Conservation (phyloP, 2,888 invertebrate species). For the Drosophila paranaensis region DNA sequence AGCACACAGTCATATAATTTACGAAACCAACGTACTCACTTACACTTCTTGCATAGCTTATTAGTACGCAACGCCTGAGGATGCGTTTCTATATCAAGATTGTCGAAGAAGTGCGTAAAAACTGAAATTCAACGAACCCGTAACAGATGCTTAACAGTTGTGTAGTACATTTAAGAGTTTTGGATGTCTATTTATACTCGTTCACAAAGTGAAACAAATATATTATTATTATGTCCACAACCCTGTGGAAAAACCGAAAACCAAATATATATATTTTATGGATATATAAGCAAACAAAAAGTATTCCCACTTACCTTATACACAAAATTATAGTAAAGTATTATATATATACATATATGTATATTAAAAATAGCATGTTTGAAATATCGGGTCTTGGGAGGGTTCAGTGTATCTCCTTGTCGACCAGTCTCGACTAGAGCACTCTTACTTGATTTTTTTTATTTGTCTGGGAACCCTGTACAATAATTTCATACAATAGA, state of each 20-base stretch:
- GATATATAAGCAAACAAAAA: too few species aligned
- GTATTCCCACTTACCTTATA: too few species aligned
- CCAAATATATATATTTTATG: too few species aligned
- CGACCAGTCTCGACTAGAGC: background rate
- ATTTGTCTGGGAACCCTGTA: constrained; percentile 55
- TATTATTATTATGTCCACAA: background rate
- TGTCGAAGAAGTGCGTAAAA: constrained; percentile 69
- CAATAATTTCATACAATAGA: constrained; percentile 34
- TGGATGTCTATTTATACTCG: constrained; percentile 22
- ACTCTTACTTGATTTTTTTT: background rate
- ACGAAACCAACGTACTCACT: constrained; percentile 1
- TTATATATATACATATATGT: too few species aligned
- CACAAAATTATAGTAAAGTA: too few species aligned
- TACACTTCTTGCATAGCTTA: background rate
- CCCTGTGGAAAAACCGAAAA: too few species aligned
- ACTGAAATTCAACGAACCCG: constrained; percentile 66
- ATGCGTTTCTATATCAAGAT: constrained; percentile 79
- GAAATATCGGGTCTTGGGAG: too few species aligned
- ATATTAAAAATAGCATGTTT: too few species aligned
- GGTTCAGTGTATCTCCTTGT: too few species aligned
- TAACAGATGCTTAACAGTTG: constrained; percentile 60
- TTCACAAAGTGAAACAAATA: background rate
- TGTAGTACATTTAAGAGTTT: constrained; percentile 31
- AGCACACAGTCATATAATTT: too few species aligned
- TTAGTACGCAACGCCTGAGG: constrained; percentile 53